phyloP scores from a whole-genome alignment of 2,113 vertebrate genomes.

The Athene cunicularia region DNA sequence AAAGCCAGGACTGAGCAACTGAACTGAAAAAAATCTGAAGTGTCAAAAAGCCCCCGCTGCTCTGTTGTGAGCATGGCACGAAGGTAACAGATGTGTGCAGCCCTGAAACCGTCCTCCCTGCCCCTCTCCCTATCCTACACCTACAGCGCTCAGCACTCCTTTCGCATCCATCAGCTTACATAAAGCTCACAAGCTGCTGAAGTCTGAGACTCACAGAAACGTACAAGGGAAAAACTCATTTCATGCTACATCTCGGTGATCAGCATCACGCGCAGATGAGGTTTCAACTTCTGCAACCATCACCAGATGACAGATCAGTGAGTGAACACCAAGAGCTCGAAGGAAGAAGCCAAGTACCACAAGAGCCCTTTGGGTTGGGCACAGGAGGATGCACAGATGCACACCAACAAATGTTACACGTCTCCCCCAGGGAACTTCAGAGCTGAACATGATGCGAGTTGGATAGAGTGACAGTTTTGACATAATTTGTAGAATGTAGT shows the following conservation, averaged over 20 bases:
- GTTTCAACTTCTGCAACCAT: not conserved
- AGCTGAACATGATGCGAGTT: accelerated
- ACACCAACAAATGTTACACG: not conserved
- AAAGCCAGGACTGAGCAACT: not conserved
- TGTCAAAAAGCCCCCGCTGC: not conserved
- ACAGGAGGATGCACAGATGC: not conserved
- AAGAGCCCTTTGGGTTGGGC: not conserved
- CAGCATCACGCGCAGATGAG: not conserved
- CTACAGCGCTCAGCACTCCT: not conserved
- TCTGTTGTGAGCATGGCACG: not conserved
- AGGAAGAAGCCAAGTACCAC: not conserved
- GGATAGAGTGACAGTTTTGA: not conserved
- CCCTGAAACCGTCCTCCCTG: not conserved
- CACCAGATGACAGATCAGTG: not conserved
- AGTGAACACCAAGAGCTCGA: accelerated
- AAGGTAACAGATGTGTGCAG: constrained; percentile 39
- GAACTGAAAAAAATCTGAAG: not conserved
- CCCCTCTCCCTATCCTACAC: not conserved
- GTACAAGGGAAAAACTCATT: not conserved
- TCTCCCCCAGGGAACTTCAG: not conserved
- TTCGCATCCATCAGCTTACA: not conserved
- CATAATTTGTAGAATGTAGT: not conserved
- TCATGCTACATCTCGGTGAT: not conserved
- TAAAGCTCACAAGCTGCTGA: not conserved
- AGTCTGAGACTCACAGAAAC: not conserved